Evolutionary conservation across 64 coral and sea anemone genomes (phyloP).

Genomic region (Stichodactyla helianthus): DNA sequence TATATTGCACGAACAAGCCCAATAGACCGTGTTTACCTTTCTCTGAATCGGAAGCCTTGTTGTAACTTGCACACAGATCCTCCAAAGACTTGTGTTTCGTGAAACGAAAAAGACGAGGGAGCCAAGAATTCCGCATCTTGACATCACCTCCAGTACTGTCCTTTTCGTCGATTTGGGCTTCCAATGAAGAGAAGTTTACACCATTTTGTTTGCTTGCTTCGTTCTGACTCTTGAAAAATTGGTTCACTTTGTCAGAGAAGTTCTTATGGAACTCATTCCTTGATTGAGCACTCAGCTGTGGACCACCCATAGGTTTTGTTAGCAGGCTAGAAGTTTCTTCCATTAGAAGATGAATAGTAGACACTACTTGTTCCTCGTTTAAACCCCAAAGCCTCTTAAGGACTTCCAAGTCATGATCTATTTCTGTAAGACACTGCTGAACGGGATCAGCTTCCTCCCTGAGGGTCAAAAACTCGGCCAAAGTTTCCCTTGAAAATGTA

Average conservation of each 20-base stretch:
- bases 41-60: slow-evolving; percentile 25
- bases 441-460: neutral
- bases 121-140: neutral
- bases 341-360: slow-evolving; percentile 52
- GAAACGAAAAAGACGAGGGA: slow-evolving; percentile 65
- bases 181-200: neutral
- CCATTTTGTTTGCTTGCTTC: neutral
- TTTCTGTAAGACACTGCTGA: neutral
- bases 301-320: neutral
- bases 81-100: slow-evolving; percentile 50
- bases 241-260: neutral
- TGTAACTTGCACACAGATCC: slow-evolving; percentile 49
- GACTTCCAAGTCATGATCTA: slow-evolving; percentile 51
- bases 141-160: neutral
- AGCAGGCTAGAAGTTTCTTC: slow-evolving; percentile 35
- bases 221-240: neutral
- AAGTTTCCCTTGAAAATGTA: neutral
- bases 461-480: neutral
- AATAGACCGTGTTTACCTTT: slow-evolving; percentile 59
- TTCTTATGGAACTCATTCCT: slow-evolving; percentile 31
- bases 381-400: slow-evolving; percentile 44
- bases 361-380: slow-evolving; percentile 65
- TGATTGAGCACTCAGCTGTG: slow-evolving; percentile 14
- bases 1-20: slow-evolving; percentile 65
- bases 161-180: slow-evolving; percentile 7